Conservation (phyloP, 2,888 invertebrate species). For the Eupeodes latifasciatus region DNA sequence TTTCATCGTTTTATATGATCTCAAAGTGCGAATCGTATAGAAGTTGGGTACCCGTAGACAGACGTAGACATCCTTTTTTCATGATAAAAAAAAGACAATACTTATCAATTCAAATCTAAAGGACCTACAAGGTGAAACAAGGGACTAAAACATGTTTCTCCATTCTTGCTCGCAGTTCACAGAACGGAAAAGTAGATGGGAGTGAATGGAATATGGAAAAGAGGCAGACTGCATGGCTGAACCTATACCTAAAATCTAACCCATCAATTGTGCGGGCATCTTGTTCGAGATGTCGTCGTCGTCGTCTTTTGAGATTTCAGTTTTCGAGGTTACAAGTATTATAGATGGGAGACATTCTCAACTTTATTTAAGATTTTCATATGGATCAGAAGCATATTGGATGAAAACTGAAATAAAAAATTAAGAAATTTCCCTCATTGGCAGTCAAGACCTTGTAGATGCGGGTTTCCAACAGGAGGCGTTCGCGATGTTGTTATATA, state of each 20-base stretch:
- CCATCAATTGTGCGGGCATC: not conserved
- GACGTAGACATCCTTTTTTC: too few relatives aligned
- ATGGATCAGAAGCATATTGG: too few relatives aligned
- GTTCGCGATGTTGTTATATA: not conserved
- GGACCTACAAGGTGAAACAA: constrained; percentile 22
- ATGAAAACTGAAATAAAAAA: too few relatives aligned
- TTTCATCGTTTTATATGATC: not conserved
- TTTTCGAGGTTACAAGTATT: not conserved
- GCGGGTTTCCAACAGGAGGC: not conserved
- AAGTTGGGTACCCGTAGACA: not conserved
- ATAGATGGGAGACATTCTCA: too few relatives aligned
- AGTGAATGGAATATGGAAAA: not conserved
- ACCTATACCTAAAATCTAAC: not conserved
- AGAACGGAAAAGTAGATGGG: not conserved
- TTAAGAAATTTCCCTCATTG: too few relatives aligned
- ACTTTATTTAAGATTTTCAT: too few relatives aligned
- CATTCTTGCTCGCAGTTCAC: not conserved
- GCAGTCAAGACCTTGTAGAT: not conserved
- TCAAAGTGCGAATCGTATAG: not conserved
- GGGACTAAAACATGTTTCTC: constrained; percentile 17
- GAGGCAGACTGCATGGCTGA: not conserved
- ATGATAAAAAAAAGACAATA: not conserved
- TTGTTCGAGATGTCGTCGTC: not conserved
- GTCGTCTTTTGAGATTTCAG: not conserved
- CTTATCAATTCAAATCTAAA: constrained; percentile 35